Percentiles rank a stretch among this genome's conserved stretches.
These are phyloP conservation scores for Actinernus sp. DNA, from an alignment of 92 coral and sea anemone genomes.

Conservation along the genomic window DNA sequence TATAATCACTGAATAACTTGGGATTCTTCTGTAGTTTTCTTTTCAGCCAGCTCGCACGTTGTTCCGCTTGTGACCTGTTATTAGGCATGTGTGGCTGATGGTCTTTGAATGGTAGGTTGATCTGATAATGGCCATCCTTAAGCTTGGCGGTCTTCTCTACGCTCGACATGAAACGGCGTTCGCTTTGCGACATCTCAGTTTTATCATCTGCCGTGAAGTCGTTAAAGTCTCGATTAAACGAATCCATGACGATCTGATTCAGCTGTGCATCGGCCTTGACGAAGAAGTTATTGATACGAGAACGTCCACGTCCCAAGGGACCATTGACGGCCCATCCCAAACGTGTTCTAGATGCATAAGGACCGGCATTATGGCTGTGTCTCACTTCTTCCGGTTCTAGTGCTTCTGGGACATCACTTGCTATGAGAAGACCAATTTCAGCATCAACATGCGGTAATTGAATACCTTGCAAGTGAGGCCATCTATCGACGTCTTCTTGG, in stretches of 20 bases:
- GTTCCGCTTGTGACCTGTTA: slow-evolving; percentile 49
- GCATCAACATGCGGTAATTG: slow-evolving; percentile 19
- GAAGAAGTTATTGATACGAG: slow-evolving; percentile 11
- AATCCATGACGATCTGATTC: slow-evolving; percentile 12
- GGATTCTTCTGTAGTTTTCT: slow-evolving; percentile 39
- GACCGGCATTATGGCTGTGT: slow-evolving; percentile 32
- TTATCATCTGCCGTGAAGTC: slow-evolving; percentile 1
- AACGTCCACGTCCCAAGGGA: slow-evolving; percentile 7
- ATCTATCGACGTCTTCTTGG: slow-evolving; percentile 33
- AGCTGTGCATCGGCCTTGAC: slow-evolving; percentile 27
- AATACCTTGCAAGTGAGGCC: slow-evolving; percentile 37
- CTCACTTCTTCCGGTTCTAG: slow-evolving; percentile 33
- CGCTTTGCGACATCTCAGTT: background rate
- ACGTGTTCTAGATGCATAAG: slow-evolving; percentile 16
- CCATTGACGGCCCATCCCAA: slow-evolving; percentile 46
- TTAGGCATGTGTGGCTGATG: slow-evolving; percentile 29
- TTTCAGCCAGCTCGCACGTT: slow-evolving; percentile 51
- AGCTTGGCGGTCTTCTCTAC: slow-evolving; percentile 1
- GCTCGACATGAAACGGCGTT: background rate
- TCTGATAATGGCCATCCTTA: slow-evolving; percentile 5
- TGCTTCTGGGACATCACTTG: slow-evolving; percentile 23
- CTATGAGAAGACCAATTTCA: slow-evolving; percentile 31
- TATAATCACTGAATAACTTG: slow-evolving; percentile 42
- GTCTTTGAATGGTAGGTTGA: background rate
- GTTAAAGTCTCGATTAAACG: background rate